Evolutionary conservation across 2,797 vertebrate species (phyloP).

Genomic region (Nannoperca obscura): DNA sequence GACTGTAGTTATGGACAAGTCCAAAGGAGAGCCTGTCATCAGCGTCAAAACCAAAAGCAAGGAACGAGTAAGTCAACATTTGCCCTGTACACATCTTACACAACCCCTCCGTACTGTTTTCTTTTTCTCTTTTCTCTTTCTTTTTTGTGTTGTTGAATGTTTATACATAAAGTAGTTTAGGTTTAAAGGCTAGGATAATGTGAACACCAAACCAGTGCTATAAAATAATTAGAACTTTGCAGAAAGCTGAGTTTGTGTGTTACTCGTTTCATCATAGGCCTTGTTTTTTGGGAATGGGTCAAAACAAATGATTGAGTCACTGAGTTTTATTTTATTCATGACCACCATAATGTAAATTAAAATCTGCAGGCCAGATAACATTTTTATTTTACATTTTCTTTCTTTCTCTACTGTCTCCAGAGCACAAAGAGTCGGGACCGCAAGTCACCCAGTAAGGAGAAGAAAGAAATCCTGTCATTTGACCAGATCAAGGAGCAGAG

Average conservation of each 20-base stretch:
- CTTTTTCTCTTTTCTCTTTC: neutral
- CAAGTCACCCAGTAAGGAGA: conserved; percentile 92
- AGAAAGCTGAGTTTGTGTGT: neutral
- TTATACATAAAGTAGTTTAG: neutral
- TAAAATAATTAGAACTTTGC: neutral
- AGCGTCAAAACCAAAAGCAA: conserved; percentile 97
- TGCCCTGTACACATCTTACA: fast-evolving
- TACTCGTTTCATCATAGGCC: too few relatives aligned
- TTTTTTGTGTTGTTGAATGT: neutral
- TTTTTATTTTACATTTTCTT: neutral
- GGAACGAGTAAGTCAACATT: conserved; percentile 88
- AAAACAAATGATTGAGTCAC: neutral
- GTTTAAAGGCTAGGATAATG: too few relatives aligned
- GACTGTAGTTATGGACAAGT: conserved; percentile 97
- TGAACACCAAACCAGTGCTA: neutral
- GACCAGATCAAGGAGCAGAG: conserved; percentile 99
- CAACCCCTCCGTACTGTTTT: neutral
- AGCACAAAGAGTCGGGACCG: conserved; percentile 94
- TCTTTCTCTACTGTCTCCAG: conserved; percentile 71
- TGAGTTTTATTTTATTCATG: neutral
- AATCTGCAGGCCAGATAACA: neutral
- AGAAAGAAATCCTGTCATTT: conserved; percentile 95
- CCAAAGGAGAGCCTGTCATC: conserved; percentile 97
- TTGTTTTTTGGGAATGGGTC: neutral
- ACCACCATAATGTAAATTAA: neutral